A percentile compares a stretch with the other conserved stretches of the same genome.
Evolutionary conservation across 2,888 invertebrate species (phyloP).

Genomic region (Slavum lentiscoides): DNA sequence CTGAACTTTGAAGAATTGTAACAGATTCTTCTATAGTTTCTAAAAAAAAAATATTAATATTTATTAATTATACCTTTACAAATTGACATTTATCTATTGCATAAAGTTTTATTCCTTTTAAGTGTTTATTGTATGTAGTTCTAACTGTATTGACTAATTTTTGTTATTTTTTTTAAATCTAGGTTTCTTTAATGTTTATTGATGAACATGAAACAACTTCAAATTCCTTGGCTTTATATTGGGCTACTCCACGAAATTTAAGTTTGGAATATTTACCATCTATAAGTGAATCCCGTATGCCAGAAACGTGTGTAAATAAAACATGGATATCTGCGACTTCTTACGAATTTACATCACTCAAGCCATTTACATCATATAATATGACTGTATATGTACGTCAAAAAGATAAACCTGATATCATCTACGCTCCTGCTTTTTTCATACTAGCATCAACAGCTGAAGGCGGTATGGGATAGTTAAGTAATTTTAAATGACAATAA

Average conservation of each 20-base stretch:
- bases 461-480: slow-evolving; percentile 62
- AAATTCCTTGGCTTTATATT: slow-evolving; percentile 25
- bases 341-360: slow-evolving; percentile 68
- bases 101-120: background rate
- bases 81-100: background rate
- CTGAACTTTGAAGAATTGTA: too few species aligned
- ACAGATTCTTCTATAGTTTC: too few species aligned
- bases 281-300: slow-evolving; percentile 67
- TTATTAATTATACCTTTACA: too few species aligned
- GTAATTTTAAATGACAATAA: background rate
- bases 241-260: slow-evolving; percentile 55
- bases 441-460: slow-evolving; percentile 70
- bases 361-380: slow-evolving; percentile 76
- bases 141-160: background rate
- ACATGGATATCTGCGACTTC: slow-evolving; percentile 69
- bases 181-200: slow-evolving; percentile 41
- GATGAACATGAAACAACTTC: slow-evolving; percentile 42
- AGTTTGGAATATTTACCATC: slow-evolving; percentile 59
- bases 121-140: background rate
- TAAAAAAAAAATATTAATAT: too few species aligned
- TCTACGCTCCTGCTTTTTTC: slow-evolving; percentile 70
- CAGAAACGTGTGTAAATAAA: slow-evolving; percentile 61
- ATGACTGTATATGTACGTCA: slow-evolving; percentile 74
- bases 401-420: slow-evolving; percentile 56
- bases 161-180: background rate